phyloP scores from a whole-genome alignment of 2,888 invertebrate genomes.

The Corythucha ciliata region DNA sequence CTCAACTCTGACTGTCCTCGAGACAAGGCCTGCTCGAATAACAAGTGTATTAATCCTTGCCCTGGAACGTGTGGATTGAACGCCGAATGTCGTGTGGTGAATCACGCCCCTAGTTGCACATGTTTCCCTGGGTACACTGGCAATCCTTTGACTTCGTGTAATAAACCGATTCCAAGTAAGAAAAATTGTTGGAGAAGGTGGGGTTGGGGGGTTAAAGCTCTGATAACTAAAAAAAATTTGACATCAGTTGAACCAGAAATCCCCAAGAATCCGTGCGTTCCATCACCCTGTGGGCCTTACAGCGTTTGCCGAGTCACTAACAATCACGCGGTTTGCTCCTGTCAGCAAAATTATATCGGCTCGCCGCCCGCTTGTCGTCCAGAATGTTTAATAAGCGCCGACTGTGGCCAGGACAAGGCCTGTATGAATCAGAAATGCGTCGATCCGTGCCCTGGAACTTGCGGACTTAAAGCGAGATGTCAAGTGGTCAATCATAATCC shows the following conservation, averaged over 20 bases:
- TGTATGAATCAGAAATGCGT: slow-evolving; percentile 69
- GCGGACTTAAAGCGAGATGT: slow-evolving; percentile 67
- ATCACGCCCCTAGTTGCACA: slow-evolving; percentile 67
- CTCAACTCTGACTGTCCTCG: slow-evolving; percentile 65
- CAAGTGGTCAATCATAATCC: slow-evolving; percentile 71
- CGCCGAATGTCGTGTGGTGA: slow-evolving; percentile 63
- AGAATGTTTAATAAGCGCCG: slow-evolving; percentile 68
- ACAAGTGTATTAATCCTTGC: slow-evolving; percentile 71
- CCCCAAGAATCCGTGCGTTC: slow-evolving; percentile 58
- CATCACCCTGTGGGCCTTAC: slow-evolving; percentile 70
- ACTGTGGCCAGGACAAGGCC: slow-evolving; percentile 63
- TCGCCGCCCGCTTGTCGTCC: slow-evolving; percentile 67
- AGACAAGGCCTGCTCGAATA: slow-evolving; percentile 62
- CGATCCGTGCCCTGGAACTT: slow-evolving; percentile 67
- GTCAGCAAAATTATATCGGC: slow-evolving; percentile 60
- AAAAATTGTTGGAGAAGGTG: slow-evolving; percentile 16
- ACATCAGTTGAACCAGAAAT: slow-evolving; percentile 41
- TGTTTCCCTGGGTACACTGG: slow-evolving; percentile 64
- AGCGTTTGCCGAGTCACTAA: slow-evolving; percentile 63
- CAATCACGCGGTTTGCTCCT: slow-evolving; percentile 67
- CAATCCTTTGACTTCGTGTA: slow-evolving; percentile 59
- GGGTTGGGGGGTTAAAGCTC: slow-evolving; percentile 1
- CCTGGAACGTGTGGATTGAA: slow-evolving; percentile 67
- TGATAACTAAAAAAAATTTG: slow-evolving; percentile 17
- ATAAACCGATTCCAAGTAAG: slow-evolving; percentile 43